Evolutionary conservation across 2,113 vertebrate species (phyloP).

Genomic region (Hyaena hyaena): DNA sequence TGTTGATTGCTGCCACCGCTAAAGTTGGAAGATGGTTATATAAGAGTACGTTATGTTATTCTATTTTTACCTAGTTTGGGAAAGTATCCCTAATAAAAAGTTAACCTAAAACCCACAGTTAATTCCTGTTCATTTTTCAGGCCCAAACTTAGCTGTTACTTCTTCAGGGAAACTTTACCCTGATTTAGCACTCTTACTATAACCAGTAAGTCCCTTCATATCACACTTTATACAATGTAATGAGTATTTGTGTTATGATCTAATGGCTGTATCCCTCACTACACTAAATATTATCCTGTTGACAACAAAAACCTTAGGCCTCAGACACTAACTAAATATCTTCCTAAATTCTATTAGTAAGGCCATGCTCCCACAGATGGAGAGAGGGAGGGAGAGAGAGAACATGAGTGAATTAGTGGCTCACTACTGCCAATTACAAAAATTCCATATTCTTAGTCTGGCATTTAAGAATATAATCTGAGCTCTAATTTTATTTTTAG

Average conservation of each 20-base stretch:
- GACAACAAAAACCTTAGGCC: neutral
- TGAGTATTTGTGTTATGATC: neutral
- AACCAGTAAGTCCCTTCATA: neutral
- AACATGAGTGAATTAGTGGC: neutral
- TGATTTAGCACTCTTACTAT: neutral
- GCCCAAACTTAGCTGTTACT: neutral
- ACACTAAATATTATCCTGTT: neutral
- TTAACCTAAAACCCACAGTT: neutral
- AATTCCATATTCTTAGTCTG: neutral
- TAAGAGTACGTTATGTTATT: neutral
- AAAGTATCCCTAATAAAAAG: neutral
- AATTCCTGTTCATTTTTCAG: neutral
- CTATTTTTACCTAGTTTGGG: neutral
- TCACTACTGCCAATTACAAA: neutral
- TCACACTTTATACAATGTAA: neutral
- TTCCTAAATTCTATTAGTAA: slow-evolving; percentile 17
- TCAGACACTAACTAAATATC: neutral
- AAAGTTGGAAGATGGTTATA: neutral
- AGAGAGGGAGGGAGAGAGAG: too few relatives aligned
- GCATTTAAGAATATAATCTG: neutral
- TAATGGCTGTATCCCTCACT: neutral
- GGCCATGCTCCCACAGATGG: neutral
- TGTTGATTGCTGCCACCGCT: neutral
- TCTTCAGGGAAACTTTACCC: slow-evolving; percentile 7
- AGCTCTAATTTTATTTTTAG: neutral